A percentile compares a stretch with the other conserved stretches of the same genome.
phyloP scores from a whole-genome alignment of 2,113 vertebrate species.

The Platycercus adscitus region DNA sequence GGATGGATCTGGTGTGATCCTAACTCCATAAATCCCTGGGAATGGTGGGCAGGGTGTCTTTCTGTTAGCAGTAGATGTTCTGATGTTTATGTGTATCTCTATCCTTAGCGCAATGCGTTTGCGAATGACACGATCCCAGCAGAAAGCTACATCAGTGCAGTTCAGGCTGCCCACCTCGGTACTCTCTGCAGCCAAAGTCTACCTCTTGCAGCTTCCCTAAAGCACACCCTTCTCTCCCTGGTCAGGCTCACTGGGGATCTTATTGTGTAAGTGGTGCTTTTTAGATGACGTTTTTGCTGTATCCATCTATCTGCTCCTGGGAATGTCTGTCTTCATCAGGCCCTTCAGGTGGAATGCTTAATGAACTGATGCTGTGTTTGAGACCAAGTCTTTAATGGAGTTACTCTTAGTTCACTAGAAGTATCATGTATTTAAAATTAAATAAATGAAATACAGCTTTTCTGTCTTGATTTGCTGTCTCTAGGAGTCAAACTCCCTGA shows the following conservation, averaged over 20 bases:
- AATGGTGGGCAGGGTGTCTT: not conserved
- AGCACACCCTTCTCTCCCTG: constrained; percentile 93
- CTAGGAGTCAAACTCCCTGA: not conserved
- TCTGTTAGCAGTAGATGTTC: not conserved
- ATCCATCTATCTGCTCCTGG: not conserved
- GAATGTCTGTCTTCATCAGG: not conserved
- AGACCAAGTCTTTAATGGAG: not conserved
- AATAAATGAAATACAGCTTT: not conserved
- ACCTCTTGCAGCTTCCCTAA: constrained; percentile 91
- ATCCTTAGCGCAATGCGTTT: constrained; percentile 91
- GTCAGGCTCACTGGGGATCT: constrained; percentile 96
- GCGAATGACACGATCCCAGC: constrained; percentile 97
- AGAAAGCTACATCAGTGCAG: constrained; percentile 97
- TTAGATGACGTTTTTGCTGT: rapidly evolving
- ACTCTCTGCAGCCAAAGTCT: constrained; percentile 93
- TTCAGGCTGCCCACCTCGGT: constrained; percentile 94
- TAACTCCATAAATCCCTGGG: not conserved
- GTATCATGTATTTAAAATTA: not conserved
- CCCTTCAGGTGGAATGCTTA: rapidly evolving
- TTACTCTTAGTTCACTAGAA: not conserved
- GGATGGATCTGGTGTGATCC: not conserved
- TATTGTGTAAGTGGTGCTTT: constrained; percentile 86
- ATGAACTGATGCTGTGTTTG: not conserved
- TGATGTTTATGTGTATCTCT: not conserved
- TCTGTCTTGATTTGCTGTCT: not conserved